Base-by-base conservation (phyloP, 2,797 vertebrate species). In the Sphaeramia orbicularis region DNA sequence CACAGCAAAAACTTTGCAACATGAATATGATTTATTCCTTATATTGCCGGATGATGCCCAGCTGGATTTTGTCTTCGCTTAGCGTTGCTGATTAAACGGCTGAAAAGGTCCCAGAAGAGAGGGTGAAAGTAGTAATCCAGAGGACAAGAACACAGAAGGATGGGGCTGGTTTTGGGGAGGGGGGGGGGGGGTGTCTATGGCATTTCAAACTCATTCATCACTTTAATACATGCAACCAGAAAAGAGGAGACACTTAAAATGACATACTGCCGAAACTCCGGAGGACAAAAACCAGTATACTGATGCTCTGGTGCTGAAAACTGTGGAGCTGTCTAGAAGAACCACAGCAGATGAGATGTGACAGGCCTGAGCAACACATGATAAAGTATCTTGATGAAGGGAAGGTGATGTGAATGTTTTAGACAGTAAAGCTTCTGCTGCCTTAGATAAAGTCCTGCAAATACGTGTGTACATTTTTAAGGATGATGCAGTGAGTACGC, bases 131-230 rank as follows among this genome's bases (percentile, higher is more conserved):
- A 47, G 19, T 45, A 54, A 62, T 61, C 18, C 53, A 60, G 61
- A 75, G 19, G 47, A 67, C 66, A 63, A 45, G 43, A 53, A 44
- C 12, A 58, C 51, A 66, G 65, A 47, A 35, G 45, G 45, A 65
- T 16, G 30, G 54, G 30, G 6, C 57, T 52, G 44, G 15, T 66
- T 55, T 14, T n/a, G n/a, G n/a, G n/a, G n/a, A n/a, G n/a, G n/a
- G n/a, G n/a, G n/a, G n/a, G n/a, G 24, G 24, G 45, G 59, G 56
- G 57, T 19, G 42, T 57, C 55, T 59, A 7, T 16, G 68, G 69
- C 66, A 75, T 81, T 86, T 83, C 68, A 72, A 78, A 67, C 77
- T 75, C 62, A 90, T 79, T 80, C 64, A 84, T 87, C 74, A 80
- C 18, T 75, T 68, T 74, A 74, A 79, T 47, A 69, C 47, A 74